phyloP scores from a whole-genome alignment of 2,888 invertebrate genomes.

The Cantharis nigra region DNA sequence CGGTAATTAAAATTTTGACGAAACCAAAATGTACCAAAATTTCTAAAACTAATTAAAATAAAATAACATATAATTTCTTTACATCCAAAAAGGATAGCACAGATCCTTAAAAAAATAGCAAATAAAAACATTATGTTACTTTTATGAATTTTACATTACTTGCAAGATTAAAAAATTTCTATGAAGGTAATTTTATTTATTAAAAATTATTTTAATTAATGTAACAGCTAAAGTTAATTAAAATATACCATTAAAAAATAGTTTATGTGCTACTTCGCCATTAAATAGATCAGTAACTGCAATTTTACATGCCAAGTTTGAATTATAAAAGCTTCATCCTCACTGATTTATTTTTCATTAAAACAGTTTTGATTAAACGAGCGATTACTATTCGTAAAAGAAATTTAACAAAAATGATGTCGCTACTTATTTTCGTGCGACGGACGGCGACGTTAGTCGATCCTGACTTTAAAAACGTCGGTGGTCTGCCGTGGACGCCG shows the following conservation, averaged over 20 bases:
- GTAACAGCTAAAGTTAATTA: not conserved
- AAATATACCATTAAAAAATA: not conserved
- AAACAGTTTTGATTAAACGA: constrained; percentile 45
- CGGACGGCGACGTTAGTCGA: not conserved
- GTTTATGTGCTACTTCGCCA: constrained; percentile 23
- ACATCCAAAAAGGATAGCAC: no score
- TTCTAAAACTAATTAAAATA: not conserved
- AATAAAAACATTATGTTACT: no score
- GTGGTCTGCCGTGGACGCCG: not conserved
- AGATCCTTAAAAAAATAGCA: not conserved
- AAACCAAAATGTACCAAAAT: not conserved
- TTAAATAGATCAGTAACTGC: constrained; percentile 46
- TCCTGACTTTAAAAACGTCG: not conserved
- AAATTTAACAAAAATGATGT: not conserved
- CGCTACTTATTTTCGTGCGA: not conserved
- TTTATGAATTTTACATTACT: no score
- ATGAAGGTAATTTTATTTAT: not conserved
- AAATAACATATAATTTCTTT: not conserved
- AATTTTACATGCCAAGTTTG: constrained; percentile 45
- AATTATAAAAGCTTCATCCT: constrained; percentile 40
- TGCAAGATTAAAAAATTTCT: not conserved
- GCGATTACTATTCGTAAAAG: not conserved
- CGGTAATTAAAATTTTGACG: not conserved
- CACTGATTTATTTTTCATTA: constrained; percentile 43
- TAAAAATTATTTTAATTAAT: not conserved